phyloP scores from a whole-genome alignment of 2,113 vertebrate genomes.

The Cygnus atratus region DNA sequence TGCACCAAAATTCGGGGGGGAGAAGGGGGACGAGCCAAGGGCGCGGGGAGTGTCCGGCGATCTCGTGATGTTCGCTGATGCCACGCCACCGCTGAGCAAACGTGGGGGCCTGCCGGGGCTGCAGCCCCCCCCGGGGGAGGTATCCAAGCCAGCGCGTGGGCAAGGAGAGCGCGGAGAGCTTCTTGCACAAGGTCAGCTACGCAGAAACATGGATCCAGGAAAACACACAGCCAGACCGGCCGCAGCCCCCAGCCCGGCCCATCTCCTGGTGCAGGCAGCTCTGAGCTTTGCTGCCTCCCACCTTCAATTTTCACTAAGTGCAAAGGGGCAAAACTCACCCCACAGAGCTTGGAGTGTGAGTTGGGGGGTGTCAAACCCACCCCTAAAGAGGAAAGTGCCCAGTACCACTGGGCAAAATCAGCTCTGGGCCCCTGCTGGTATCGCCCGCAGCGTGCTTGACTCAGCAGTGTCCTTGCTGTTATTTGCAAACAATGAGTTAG shows the following conservation, averaged over 20 bases:
- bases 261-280: neutral
- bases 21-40: neutral
- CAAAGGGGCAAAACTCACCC: neutral
- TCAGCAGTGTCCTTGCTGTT: neutral
- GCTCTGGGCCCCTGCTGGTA: neutral
- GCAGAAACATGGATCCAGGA: neutral
- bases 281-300: neutral
- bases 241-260: neutral
- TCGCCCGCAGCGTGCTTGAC: neutral
- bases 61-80: neutral
- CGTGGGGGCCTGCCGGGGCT: neutral
- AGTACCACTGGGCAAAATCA: neutral
- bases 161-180: neutral
- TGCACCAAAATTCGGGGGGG: fast-evolving
- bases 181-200: slow-evolving; percentile 35
- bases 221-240: fast-evolving
- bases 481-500: slow-evolving; percentile 6
- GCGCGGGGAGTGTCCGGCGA: neutral
- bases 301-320: neutral
- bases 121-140: neutral
- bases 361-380: neutral
- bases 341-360: neutral
- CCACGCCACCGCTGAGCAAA: neutral
- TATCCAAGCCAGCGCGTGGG: neutral
- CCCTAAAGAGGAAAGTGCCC: neutral